Conservation (phyloP, 2,113 vertebrate species). For the Chloroceryle aenea region DNA sequence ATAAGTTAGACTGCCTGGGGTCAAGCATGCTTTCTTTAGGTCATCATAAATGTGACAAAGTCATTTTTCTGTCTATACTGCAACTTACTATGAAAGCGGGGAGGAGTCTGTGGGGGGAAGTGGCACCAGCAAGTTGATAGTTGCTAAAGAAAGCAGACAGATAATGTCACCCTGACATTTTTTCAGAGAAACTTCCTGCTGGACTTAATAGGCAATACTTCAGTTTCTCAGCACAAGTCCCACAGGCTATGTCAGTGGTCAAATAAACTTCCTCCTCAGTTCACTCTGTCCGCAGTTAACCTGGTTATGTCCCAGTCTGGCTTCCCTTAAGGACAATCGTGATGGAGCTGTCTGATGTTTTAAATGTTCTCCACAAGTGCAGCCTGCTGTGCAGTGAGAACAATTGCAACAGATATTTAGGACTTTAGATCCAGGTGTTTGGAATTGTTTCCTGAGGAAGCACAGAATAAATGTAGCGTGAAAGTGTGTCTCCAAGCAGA, state of each 20-base stretch:
- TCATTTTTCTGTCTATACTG: neutral
- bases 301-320: neutral
- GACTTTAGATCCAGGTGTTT: neutral
- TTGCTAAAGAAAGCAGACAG: neutral
- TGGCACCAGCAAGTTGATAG: neutral
- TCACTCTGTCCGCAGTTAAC: neutral
- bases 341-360: neutral
- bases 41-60: neutral
- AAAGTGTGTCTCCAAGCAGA: neutral
- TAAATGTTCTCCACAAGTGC: neutral
- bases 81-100: neutral
- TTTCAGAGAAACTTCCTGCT: neutral
- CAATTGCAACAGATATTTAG: neutral
- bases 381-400: neutral
- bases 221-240: neutral
- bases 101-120: accelerated
- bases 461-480: neutral
- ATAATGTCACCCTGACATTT: neutral
- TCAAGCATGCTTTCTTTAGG: neutral
- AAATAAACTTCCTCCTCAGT: neutral
- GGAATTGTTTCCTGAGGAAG: neutral
- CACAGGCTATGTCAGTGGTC: neutral
- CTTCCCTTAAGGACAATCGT: neutral
- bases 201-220: neutral
- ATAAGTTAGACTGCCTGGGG: neutral